Base-by-base conservation (phyloP, 1,140 invertebrate genomes). In the Philaenus spumarius region DNA sequence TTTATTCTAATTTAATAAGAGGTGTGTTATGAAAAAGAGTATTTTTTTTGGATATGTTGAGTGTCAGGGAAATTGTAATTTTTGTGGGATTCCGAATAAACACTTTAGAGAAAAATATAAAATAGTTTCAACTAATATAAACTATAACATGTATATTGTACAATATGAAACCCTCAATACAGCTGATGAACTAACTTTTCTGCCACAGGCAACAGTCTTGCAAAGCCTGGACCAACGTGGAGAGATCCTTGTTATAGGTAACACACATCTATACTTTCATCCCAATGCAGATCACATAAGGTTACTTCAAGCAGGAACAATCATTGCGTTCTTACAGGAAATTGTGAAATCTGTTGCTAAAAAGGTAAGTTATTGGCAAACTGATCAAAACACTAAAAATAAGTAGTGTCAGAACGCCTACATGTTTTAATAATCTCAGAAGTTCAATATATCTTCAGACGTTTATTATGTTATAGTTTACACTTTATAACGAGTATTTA, bases 231-330 rank as follows among this genome's bases (percentile, higher is more conserved):
- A 85, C 23, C 76, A 79, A 65, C 74, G 75, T 6, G 72, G 75
- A 54, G 76, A 84, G 66, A 73, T 82, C 52, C 56, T 93, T 30
- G 69, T 93, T 54, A 77, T 94, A 50, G 90, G 82, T 20, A 95
- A 94, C 68, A 95, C 91, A 0, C 95, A 97, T 78, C 78, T 97
- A 15, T 97, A 92, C 72, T 97, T 94, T 69, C 87, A 92, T 69
- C 90, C 91, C 1, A 82, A 89, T 71, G 87, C 90, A 6, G 85
- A 91, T 75, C 87, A 95, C 68, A 87, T 97, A 64, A 75, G 95
- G 63, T 72, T 96, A 2, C 69, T 96, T 30, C 87, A 90, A 77
- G 81, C 78, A 37, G 85, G 80, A 43, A 81, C 85, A 64, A 66
- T 76, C 9, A 75, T 85, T 37, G 72, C 70, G 17, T 86, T 80